phyloP scores from a whole-genome alignment of 2,888 invertebrate species.

The Drosophila greeni region DNA sequence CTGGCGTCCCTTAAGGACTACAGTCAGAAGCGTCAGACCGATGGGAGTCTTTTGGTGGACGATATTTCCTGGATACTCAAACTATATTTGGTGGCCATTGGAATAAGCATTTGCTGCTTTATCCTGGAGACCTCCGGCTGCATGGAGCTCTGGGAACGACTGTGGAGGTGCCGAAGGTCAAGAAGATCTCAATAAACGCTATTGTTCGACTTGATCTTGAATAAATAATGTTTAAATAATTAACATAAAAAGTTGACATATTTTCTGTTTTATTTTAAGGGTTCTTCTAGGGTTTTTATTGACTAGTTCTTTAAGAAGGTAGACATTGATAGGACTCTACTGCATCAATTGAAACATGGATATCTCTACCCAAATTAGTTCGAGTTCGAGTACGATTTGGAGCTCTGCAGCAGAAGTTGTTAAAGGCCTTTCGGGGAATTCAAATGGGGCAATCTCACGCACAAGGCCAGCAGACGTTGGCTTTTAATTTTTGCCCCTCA shows the following conservation, averaged over 20 bases:
- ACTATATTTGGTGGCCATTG: conserved; percentile 9
- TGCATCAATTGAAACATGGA: too few species aligned
- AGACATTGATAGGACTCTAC: too few species aligned
- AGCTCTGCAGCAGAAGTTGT: conserved; percentile 50
- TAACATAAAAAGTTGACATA: too few species aligned
- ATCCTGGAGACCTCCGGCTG: conserved; percentile 10
- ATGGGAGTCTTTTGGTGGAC: conserved; percentile 4
- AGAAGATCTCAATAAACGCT: neutral
- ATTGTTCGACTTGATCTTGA: too few species aligned
- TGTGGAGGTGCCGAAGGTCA: neutral
- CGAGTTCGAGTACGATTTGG: conserved; percentile 15
- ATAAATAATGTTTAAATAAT: too few species aligned
- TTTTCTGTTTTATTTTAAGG: too few species aligned
- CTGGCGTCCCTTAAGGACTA: conserved; percentile 23
- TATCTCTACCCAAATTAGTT: too few species aligned
- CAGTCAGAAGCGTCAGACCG: conserved; percentile 2
- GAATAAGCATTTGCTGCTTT: conserved; percentile 20
- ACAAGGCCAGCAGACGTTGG: conserved; percentile 29
- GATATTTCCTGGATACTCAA: conserved; percentile 41
- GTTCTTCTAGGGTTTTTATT: too few species aligned
- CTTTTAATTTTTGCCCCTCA: conserved; percentile 11
- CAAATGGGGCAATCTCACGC: conserved; percentile 53
- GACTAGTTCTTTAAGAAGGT: too few species aligned
- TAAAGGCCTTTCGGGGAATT: conserved; percentile 37
- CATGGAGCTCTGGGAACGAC: neutral